These are phyloP conservation scores for Saxidomus purpurata DNA, from an alignment of 1,140 invertebrate genomes.

Conservation along the genomic window DNA sequence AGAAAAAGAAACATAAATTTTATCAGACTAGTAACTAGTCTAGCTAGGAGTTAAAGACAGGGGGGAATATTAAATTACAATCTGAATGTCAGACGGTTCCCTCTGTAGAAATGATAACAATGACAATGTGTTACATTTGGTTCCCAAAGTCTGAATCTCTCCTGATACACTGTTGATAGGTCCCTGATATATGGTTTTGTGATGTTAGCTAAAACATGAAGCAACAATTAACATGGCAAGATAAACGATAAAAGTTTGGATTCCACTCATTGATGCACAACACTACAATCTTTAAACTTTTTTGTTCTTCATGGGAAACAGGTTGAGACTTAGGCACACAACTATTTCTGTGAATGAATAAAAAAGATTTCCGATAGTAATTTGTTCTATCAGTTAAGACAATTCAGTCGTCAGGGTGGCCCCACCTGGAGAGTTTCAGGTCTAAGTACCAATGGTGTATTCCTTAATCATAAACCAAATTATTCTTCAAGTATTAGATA, in stretches of 20 bases:
- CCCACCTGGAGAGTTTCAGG: neutral
- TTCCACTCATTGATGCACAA: conserved; percentile 22
- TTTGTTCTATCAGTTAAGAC: neutral
- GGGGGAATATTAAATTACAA: neutral
- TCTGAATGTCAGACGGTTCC: neutral
- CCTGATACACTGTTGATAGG: conserved; percentile 44
- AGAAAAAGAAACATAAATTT: too few relatives aligned
- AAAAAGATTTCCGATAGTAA: neutral
- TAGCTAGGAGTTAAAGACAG: too few relatives aligned
- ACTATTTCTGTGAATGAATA: conserved; percentile 29
- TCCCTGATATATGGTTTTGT: conserved; percentile 42
- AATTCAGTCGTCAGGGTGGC: neutral
- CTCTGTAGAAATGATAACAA: conserved; percentile 30
- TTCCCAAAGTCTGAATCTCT: conserved; percentile 36
- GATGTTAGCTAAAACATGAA: conserved; percentile 36
- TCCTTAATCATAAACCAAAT: too few relatives aligned
- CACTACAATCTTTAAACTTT: conserved; percentile 18
- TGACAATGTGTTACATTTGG: conserved; percentile 29
- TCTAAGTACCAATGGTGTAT: too few relatives aligned
- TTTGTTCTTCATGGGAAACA: conserved; percentile 42
- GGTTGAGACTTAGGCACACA: neutral
- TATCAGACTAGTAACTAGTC: too few relatives aligned
- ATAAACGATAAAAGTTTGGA: conserved; percentile 27
- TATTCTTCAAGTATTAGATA: too few relatives aligned
- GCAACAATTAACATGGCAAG: conserved; percentile 34